These are phyloP conservation scores for Xiphophorus couchianus DNA, from an alignment of 2,113 vertebrate species.

Conservation along the genomic window DNA sequence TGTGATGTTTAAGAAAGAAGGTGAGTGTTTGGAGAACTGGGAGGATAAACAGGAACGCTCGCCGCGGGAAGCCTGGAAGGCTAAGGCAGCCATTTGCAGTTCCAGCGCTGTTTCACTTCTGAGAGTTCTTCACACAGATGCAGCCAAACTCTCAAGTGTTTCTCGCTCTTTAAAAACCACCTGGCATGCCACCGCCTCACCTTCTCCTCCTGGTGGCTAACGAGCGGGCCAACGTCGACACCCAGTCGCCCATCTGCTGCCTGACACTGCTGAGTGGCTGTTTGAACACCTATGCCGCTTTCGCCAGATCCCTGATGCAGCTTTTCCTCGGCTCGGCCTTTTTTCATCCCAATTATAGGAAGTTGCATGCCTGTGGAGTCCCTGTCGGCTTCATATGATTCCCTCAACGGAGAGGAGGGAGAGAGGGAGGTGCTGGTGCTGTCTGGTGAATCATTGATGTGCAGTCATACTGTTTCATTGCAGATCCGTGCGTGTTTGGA, in stretches of 20 bases:
- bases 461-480: conserved; percentile 72
- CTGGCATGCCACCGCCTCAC: neutral
- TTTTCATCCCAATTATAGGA: conserved; percentile 71
- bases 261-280: conserved; percentile 66
- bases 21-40: conserved; percentile 27
- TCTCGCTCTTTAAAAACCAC: conserved; percentile 11
- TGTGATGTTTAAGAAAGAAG: conserved; percentile 63
- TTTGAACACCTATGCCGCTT: conserved; percentile 60
- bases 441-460: conserved; percentile 76
- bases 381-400: conserved; percentile 66
- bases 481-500: conserved; percentile 48
- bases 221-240: conserved; percentile 35
- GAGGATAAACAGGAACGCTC: conserved; percentile 39
- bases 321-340: conserved; percentile 30
- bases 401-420: conserved; percentile 39
- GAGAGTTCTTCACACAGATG: neutral
- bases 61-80: conserved; percentile 41
- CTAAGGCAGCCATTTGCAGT: conserved; percentile 28
- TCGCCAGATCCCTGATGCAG: conserved; percentile 71
- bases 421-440: conserved; percentile 13
- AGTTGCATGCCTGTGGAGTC: conserved; percentile 66
- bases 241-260: conserved; percentile 50
- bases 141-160: conserved; percentile 46
- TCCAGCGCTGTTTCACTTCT: conserved; percentile 33
- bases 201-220: conserved; percentile 41